Conservation (phyloP, 2,113 vertebrate species). For the Otis tarda region DNA sequence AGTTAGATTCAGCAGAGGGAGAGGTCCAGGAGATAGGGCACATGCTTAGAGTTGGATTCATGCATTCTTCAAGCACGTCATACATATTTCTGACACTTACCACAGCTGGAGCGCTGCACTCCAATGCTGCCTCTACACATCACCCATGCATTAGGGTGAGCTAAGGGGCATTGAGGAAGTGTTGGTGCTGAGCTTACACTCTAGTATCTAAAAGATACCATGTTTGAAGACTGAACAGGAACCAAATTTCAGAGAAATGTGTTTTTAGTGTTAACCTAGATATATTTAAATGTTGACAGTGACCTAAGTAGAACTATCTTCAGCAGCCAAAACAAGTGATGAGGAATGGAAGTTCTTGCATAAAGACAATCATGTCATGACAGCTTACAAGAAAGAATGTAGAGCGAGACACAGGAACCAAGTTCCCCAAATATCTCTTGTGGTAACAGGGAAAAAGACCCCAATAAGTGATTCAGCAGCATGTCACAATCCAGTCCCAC, state of each 20-base stretch:
- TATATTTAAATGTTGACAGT: background rate
- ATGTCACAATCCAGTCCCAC: background rate
- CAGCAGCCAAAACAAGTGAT: background rate
- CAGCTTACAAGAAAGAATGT: background rate
- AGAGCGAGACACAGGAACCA: background rate
- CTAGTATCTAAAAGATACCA: background rate
- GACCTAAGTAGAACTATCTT: background rate
- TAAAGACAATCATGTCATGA: background rate
- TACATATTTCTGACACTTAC: background rate
- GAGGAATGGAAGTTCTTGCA: background rate
- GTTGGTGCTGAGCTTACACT: background rate
- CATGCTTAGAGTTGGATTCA: background rate
- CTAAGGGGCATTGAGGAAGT: background rate
- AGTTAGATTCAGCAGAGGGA: background rate
- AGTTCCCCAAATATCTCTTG: background rate
- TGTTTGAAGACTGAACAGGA: background rate
- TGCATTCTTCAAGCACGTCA: background rate
- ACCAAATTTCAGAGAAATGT: background rate
- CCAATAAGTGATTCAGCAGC: background rate
- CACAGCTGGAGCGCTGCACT: conserved; percentile 18
- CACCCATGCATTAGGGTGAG: accelerated
- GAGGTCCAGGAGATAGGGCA: background rate
- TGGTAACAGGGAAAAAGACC: background rate
- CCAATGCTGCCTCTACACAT: background rate
- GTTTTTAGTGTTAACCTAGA: background rate